Evolutionary conservation across 2,888 invertebrate species (phyloP), one percentile per base, ranked within the genome.

Genomic region (Lymantria monacha): DNA sequence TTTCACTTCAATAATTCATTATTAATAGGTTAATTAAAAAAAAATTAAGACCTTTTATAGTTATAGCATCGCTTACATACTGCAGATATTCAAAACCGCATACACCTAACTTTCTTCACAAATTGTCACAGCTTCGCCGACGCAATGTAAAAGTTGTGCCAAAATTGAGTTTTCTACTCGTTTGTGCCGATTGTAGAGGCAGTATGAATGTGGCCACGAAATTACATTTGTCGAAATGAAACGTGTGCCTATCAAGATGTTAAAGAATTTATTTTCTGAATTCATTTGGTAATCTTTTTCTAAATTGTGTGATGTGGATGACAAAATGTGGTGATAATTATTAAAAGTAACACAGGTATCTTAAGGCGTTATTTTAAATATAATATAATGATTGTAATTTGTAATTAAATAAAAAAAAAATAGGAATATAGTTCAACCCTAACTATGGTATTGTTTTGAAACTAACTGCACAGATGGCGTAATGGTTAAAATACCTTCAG

Each of bases 151-250:
- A 70, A 70, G 68, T 79, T 71, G 60, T 55, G 64, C 63, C 66
- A 66, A 74, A 75, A 70, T 75, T 67, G 49, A 65, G 66, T 72
- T 71, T 71, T 72, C 69, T 61, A 69, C 69, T 78, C 76, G 70
- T 80, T 80, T 74, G 69, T 67, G 68, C 66, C 78, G 72, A 79
- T 79, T 80, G 76, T 76, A 66, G 59, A 61, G 66, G 59, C 64
- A 63, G 59, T 69, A 60, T 63, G 61, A 63, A 66, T 70, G 63
- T 61, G 70, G 66, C 49, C 57, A 57, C 48, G 53, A 74, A 74
- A 76, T 75, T 72, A 73, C 71, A 63, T 76, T 66, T 63, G 65
- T 68, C 70, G 61, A 68, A 61, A 59, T 69, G 62, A 59, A 59
- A 51, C 63, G 67, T 61, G 63, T 54, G 49, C 52, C 56, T 62